Evolutionary conservation across 2,113 vertebrate genomes (phyloP).

Genomic region (Micromys minutus): DNA sequence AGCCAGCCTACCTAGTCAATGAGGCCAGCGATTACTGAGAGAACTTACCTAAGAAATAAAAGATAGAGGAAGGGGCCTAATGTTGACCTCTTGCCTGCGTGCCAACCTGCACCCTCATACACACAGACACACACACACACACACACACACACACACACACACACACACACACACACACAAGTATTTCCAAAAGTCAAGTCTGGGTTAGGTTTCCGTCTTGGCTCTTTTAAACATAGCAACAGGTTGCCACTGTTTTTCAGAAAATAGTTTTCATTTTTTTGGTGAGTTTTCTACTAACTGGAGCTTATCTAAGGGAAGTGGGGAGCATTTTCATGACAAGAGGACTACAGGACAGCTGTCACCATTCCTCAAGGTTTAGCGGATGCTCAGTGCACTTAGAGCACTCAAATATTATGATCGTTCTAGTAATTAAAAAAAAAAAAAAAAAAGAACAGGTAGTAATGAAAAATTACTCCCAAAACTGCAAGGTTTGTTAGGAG

Average conservation of each 20-base stretch:
- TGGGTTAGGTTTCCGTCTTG: constrained; percentile 14
- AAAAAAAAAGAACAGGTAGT: background rate
- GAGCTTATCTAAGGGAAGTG: background rate
- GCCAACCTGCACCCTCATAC: background rate
- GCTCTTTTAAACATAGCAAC: background rate
- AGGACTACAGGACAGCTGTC: background rate
- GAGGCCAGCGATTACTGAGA: background rate
- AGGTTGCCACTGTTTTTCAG: background rate
- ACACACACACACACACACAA: background rate
- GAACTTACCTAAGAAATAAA: background rate
- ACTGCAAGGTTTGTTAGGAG: background rate
- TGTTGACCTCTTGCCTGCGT: background rate
- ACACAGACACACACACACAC: background rate
- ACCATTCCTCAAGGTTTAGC: background rate
- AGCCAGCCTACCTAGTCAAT: background rate
- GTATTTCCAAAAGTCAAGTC: background rate
- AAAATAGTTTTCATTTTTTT: background rate
- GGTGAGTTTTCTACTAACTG: background rate
- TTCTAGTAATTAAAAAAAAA: constrained; percentile 14
- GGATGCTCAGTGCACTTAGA: background rate
- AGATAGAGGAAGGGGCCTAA: no score
- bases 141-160: background rate
- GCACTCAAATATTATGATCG: background rate
- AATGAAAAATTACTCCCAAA: background rate
- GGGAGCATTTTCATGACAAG: background rate